phyloP scores from a whole-genome alignment of 2,797 vertebrate species.

The Pangasius mekongensis region DNA sequence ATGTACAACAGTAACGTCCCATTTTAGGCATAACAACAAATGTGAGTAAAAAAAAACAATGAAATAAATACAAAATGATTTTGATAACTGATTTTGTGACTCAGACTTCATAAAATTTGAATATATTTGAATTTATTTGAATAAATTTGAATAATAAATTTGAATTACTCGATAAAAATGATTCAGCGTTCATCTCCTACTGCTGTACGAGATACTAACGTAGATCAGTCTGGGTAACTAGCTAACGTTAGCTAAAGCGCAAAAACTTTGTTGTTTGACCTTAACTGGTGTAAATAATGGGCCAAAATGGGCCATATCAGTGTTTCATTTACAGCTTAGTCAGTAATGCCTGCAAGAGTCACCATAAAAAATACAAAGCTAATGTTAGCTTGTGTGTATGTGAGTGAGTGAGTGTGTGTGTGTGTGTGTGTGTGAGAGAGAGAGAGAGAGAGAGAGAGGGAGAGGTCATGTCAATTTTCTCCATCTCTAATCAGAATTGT shows the following conservation, averaged over 20 bases:
- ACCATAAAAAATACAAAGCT: neutral
- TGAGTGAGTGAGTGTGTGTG: neutral
- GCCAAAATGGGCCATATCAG: neutral
- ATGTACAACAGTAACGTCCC: too few relatives aligned
- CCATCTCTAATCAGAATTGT: constrained; percentile 76
- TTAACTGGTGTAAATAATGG: neutral
- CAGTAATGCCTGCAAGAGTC: neutral
- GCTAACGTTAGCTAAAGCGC: neutral
- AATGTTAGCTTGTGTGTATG: neutral
- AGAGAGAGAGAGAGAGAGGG: neutral
- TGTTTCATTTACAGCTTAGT: neutral
- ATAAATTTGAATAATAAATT: too few relatives aligned
- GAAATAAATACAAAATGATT: neutral
- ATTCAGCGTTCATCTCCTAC: neutral
- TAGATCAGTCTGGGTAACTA: neutral
- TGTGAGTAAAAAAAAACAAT: too few relatives aligned
- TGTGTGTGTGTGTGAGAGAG: neutral
- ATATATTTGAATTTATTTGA: too few relatives aligned
- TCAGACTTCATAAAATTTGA: too few relatives aligned
- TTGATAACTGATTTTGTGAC: neutral
- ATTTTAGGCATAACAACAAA: too few relatives aligned
- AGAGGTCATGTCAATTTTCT: constrained; percentile 54
- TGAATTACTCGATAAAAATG: neutral
- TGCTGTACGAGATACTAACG: neutral
- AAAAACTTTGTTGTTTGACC: neutral